Conservation (phyloP, 1,140 invertebrate genomes). For the Rhysida immarginata region DNA sequence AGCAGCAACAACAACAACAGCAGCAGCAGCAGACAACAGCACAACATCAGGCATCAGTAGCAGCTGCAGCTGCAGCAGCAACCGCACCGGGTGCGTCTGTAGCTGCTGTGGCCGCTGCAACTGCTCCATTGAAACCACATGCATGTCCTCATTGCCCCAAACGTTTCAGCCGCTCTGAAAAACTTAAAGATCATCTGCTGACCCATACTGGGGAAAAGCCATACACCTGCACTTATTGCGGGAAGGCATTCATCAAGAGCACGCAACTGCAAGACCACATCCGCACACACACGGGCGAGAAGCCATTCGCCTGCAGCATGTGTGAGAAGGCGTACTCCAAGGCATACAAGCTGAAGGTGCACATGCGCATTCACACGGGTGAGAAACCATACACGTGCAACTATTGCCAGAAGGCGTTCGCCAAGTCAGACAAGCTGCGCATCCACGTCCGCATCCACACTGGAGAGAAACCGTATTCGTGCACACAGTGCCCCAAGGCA, state of each 20-base stretch:
- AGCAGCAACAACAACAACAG: conserved; percentile 3
- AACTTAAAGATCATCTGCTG: conserved; percentile 3
- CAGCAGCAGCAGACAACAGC: background rate
- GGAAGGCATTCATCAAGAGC: conserved; percentile 30
- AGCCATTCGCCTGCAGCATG: conserved; percentile 68
- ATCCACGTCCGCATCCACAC: conserved; percentile 40
- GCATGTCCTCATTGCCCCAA: conserved; percentile 4
- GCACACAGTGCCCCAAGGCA: conserved; percentile 35
- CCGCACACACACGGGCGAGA: conserved; percentile 49
- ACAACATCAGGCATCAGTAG: background rate
- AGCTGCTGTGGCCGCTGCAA: background rate
- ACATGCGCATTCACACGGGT: conserved; percentile 51
- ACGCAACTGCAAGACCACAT: conserved; percentile 37
- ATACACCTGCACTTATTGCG: conserved; percentile 57
- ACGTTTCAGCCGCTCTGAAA: conserved; percentile 5
- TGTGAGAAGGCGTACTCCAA: conserved; percentile 78
- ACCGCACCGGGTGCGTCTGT: background rate
- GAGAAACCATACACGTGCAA: conserved; percentile 31
- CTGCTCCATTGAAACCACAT: background rate
- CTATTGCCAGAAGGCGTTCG: conserved; percentile 36
- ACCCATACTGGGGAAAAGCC: conserved; percentile 6
- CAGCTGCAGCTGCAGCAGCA: background rate
- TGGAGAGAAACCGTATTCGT: conserved; percentile 58
- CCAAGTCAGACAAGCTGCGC: conserved; percentile 35
- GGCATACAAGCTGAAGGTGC: conserved; percentile 63